Evolutionary conservation across 2,888 invertebrate genomes (phyloP).

Genomic region (Rhorus exstirpatorius): DNA sequence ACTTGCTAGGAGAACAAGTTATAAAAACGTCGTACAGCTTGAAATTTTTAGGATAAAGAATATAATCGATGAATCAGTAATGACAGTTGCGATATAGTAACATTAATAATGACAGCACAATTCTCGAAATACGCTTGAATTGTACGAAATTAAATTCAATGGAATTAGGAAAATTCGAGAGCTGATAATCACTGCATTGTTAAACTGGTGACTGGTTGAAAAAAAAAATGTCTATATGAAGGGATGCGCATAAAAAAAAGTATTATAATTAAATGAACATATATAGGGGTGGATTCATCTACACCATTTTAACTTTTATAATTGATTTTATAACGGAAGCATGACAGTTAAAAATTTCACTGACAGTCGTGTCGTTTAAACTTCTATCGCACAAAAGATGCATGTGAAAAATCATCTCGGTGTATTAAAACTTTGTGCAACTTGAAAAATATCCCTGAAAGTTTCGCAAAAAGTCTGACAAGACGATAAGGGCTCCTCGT

Average conservation of each 20-base stretch:
- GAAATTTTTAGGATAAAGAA: neutral
- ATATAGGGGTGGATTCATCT: too few relatives aligned
- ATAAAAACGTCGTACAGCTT: neutral
- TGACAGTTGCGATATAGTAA: neutral
- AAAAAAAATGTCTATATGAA: too few relatives aligned
- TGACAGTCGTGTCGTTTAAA: too few relatives aligned
- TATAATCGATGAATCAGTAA: neutral
- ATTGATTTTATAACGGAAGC: too few relatives aligned
- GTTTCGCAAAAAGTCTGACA: neutral
- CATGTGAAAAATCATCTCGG: neutral
- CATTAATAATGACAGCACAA: neutral
- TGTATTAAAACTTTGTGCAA: neutral
- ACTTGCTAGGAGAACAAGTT: conserved; percentile 11
- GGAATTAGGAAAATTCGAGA: too few relatives aligned
- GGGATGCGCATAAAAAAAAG: too few relatives aligned
- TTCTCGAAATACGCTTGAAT: neutral
- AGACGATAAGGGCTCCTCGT: neutral
- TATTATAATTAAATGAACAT: too few relatives aligned
- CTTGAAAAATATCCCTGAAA: neutral
- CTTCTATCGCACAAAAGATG: neutral
- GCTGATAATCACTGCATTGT: too few relatives aligned
- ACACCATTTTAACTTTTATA: too few relatives aligned
- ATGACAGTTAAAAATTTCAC: too few relatives aligned
- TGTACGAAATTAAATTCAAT: too few relatives aligned
- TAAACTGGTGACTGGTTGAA: too few relatives aligned